Conservation (phyloP, 2,797 vertebrate genomes). For the Tarsius wallacei region DNA sequence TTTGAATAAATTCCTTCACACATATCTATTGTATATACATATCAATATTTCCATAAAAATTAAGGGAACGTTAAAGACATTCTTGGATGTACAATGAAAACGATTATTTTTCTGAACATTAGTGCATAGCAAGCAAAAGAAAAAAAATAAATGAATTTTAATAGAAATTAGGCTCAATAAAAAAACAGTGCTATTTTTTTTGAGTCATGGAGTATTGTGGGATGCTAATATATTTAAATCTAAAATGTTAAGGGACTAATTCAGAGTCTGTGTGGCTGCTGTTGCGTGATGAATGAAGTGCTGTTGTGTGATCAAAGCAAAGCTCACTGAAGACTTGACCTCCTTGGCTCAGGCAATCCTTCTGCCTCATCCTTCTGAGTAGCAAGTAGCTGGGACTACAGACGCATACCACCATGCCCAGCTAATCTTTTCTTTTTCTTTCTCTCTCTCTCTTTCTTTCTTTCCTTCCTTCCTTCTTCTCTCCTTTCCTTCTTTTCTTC, state of each 20-base stretch:
- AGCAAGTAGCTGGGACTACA: too few species aligned
- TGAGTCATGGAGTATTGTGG: not conserved
- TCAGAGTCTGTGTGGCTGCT: not conserved
- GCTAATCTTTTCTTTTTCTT: too few species aligned
- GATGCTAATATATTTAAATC: not conserved
- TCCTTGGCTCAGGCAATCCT: too few species aligned
- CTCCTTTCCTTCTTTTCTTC: too few species aligned
- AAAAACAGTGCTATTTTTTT: not conserved
- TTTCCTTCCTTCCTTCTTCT: too few species aligned
- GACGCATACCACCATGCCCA: too few species aligned
- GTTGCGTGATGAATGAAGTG: too few species aligned
- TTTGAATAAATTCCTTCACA: not conserved
- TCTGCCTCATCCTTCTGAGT: too few species aligned
- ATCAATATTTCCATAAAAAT: not conserved
- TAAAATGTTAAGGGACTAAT: not conserved
- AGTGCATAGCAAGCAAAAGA: not conserved
- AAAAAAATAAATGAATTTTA: not conserved
- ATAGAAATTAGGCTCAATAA: not conserved
- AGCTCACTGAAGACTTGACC: too few species aligned
- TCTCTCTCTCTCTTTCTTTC: too few species aligned
- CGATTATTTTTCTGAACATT: not conserved
- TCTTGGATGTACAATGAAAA: conserved; percentile 1
- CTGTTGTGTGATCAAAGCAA: too few species aligned
- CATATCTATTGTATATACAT: not conserved
- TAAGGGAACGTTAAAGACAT: not conserved